phyloP scores from a whole-genome alignment of 1,140 invertebrate species.

The Vollenhovia emeryi region DNA sequence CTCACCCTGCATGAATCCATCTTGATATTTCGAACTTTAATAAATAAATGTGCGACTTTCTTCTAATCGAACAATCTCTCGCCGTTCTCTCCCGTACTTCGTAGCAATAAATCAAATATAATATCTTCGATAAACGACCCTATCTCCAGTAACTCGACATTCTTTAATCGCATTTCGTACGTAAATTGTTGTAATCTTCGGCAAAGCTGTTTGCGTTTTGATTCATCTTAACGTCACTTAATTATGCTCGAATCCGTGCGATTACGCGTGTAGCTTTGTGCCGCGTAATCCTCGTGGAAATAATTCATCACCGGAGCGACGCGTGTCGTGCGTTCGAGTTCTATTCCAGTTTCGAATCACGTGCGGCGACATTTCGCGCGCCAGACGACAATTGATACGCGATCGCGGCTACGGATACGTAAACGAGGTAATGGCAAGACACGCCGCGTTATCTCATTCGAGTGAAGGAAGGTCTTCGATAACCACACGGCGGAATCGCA shows the following conservation, averaged over 20 bases:
- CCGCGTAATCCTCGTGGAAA: neutral
- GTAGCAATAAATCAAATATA: neutral
- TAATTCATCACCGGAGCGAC: conserved; percentile 19
- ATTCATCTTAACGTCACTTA: neutral
- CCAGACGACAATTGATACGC: conserved; percentile 40
- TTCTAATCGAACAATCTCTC: neutral
- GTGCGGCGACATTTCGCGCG: conserved; percentile 47
- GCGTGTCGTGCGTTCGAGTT: conserved; percentile 4
- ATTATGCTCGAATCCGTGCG: neutral
- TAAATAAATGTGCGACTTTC: neutral
- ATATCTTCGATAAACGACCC: neutral
- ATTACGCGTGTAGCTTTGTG: conserved; percentile 8
- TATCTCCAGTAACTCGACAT: neutral
- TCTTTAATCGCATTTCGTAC: neutral
- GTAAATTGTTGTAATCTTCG: neutral
- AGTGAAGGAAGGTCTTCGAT: neutral
- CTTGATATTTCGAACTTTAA: neutral
- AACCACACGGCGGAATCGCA: neutral
- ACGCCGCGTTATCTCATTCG: conserved; percentile 18
- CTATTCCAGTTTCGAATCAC: conserved; percentile 14
- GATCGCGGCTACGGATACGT: conserved; percentile 49
- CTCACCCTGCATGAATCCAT: too few relatives aligned
- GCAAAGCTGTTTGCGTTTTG: neutral
- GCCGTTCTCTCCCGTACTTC: neutral
- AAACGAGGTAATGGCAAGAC: conserved; percentile 45